Evolutionary conservation across 2,797 vertebrate species (phyloP), one percentile per base, ranked within the genome.

Genomic region (Allochrocebus solatus): DNA sequence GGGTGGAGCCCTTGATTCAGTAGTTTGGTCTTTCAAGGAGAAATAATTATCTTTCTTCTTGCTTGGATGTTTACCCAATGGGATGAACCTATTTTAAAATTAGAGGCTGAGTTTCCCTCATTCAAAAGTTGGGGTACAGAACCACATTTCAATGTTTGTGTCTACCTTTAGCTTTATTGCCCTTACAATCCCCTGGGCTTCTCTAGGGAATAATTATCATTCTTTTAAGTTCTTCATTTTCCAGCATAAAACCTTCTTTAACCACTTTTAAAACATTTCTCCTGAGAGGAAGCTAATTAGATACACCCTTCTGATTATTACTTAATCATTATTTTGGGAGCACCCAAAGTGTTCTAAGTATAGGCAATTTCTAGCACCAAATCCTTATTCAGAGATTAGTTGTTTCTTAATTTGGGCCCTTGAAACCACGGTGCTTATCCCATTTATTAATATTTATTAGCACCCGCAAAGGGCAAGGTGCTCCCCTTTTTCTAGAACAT

Each of bases 311-410:
- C 64, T 93, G 13, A 36, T 61, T 93, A 95, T 28, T 93, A 89
- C 64, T 95, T 93, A 96, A 85, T 79, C 46, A 93, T 81, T 95
- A 87, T 43, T 97, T 96, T 95, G 89, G 72, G 91, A 95, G 48
- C 82, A 74, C 13, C 53, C 70, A 10, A 79, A 94, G 95, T 96
- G 59, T 92, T 33, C 39, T 95, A 81, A 86, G 46, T 82, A 94
- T 82, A 82, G 80, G 70, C 41, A 39, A 95, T 89, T 94, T 95
- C 70, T 90, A 72, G 48, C 53, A 96, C 16, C 13, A 88, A 72
- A 57, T 87, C 67, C 79, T 95, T 94, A 91, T 83, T 93, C 53
- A 92, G 41, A 94, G 48, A 8, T 96, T 78, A 82, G 53, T 89
- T 33, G 84, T 46, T 72, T 95, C 55, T 86, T 92, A 96, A 82